A percentile compares a stretch with the other conserved stretches of the same genome.
phyloP scores from a whole-genome alignment of 1,140 invertebrate genomes.

The Rhopalosiphum padi region DNA sequence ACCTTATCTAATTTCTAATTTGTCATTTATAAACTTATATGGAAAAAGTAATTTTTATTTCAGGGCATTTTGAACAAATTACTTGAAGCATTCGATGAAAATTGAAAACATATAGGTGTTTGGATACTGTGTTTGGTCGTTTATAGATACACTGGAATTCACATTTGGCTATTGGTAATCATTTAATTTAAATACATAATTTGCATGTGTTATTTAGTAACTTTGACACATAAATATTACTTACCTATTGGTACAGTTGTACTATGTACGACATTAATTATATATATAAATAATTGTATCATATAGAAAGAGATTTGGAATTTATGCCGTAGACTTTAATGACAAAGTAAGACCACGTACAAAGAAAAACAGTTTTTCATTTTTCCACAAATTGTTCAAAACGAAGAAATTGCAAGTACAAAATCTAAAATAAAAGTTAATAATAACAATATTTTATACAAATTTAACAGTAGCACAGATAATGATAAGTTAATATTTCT shows the following conservation, averaged over 20 bases:
- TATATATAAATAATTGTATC: neutral
- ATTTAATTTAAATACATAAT: neutral
- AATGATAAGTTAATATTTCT: too few species aligned
- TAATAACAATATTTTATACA: too few species aligned
- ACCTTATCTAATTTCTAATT: neutral
- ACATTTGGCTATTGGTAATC: neutral
- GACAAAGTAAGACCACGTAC: neutral
- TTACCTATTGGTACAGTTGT: neutral
- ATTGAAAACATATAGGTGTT: neutral
- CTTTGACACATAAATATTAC: neutral
- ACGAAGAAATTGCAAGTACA: neutral
- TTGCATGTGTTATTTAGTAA: neutral
- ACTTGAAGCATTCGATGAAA: neutral
- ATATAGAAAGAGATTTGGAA: neutral
- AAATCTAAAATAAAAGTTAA: too few species aligned
- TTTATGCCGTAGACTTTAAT: neutral
- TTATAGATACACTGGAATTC: neutral
- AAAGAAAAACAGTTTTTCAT: neutral
- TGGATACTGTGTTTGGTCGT: neutral
- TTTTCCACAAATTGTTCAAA: neutral
- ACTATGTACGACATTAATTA: neutral
- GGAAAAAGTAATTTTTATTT: neutral
- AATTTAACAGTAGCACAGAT: too few species aligned
- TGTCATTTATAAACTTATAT: neutral
- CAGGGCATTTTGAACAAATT: neutral